These are phyloP conservation scores for Echinometra lucunter DNA, from an alignment of 53 echinoderm and acorn worm species.

Conservation along the genomic window DNA sequence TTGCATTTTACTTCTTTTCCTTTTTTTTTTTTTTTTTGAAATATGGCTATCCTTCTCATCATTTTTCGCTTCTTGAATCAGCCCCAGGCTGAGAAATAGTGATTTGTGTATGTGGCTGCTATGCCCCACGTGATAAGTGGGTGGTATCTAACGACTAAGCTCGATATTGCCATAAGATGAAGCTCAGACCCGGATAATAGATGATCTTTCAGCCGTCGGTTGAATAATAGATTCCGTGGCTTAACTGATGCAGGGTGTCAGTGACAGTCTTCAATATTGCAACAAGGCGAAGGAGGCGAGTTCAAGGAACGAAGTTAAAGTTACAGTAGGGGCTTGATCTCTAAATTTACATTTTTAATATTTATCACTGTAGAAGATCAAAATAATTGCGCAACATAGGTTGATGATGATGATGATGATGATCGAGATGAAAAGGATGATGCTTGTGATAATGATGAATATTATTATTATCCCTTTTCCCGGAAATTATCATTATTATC, in stretches of 20 bases:
- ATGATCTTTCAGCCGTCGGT: neutral
- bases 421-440: no score
- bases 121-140: neutral
- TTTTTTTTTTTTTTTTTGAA: no score
- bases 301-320: conserved; percentile 12
- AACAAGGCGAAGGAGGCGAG: neutral
- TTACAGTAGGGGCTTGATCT: neutral
- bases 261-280: conserved; percentile 25
- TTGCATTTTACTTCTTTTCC: no score
- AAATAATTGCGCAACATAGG: no score
- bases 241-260: neutral
- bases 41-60: no score
- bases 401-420: no score
- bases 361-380: no score
- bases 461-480: no score
- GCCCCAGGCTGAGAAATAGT: neutral
- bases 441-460: no score
- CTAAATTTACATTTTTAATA: no score
- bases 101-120: neutral
- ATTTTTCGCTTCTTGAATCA: no score
- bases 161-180: neutral
- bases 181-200: neutral
- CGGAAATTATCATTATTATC: no score
- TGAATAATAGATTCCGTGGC: conserved; percentile 21
- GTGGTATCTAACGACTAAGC: neutral